These are phyloP conservation scores for Antitype chi DNA, from an alignment of 2,888 invertebrate species.

Conservation along the genomic window DNA sequence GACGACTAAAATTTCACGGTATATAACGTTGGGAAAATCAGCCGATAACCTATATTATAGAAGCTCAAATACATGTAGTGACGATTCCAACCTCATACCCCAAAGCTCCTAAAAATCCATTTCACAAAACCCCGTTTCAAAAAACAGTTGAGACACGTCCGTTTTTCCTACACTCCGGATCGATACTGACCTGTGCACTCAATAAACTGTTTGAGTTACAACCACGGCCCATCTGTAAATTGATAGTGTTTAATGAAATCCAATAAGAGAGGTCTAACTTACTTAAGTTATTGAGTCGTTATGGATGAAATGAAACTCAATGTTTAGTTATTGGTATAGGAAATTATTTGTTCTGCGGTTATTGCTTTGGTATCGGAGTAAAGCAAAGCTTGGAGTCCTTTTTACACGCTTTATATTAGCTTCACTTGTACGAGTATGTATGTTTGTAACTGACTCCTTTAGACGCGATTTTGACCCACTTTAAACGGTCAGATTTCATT, in stretches of 20 bases:
- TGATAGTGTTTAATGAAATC: conserved; percentile 68
- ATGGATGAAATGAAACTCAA: conserved; percentile 50
- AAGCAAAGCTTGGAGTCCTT: background rate
- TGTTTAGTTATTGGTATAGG: conserved; percentile 45
- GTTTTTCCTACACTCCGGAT: conserved; percentile 32
- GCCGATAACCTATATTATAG: background rate
- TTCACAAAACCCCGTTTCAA: background rate
- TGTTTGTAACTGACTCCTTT: too few species aligned
- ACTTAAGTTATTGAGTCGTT: conserved; percentile 51
- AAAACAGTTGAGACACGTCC: background rate
- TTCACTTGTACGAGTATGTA: too few species aligned
- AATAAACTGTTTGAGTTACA: conserved; percentile 67
- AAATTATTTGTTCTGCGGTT: conserved; percentile 41
- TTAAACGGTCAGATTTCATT: too few species aligned
- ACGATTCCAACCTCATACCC: background rate
- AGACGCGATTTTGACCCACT: too few species aligned
- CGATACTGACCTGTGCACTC: conserved; percentile 64
- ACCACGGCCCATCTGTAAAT: conserved; percentile 63
- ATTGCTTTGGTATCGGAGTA: conserved; percentile 1
- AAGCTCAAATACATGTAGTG: too few species aligned
- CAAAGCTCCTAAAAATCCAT: background rate
- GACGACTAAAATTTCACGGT: too few species aligned
- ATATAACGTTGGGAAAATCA: background rate
- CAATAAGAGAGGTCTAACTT: conserved; percentile 61
- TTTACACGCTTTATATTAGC: too few species aligned